These are phyloP conservation scores for Actinernus sp. DNA, from an alignment of 92 coral and sea anemone species.

Conservation along the genomic window DNA sequence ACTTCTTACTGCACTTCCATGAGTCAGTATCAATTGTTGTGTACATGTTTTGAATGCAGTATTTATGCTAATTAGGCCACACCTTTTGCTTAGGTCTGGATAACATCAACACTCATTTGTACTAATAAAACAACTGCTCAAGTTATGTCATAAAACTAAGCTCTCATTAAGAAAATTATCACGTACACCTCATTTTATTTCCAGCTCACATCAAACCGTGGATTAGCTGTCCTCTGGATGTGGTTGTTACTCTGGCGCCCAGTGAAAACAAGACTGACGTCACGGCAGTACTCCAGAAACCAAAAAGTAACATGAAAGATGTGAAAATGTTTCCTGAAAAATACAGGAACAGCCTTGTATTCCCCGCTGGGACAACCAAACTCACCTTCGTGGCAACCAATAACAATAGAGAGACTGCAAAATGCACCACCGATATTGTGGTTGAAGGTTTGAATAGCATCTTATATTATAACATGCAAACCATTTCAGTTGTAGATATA, in stretches of 20 bases:
- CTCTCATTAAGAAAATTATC: too few species aligned
- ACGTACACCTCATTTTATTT: background rate
- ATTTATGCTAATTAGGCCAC: too few species aligned
- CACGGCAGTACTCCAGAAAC: slow-evolving; percentile 38
- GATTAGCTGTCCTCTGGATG: slow-evolving; percentile 53
- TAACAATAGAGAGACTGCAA: slow-evolving; percentile 46
- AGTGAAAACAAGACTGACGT: slow-evolving; percentile 42
- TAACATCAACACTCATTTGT: too few species aligned
- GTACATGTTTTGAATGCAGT: too few species aligned
- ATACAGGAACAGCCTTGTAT: slow-evolving; percentile 42
- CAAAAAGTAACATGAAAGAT: slow-evolving; percentile 54
- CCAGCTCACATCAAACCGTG: slow-evolving; percentile 67
- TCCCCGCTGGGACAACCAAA: slow-evolving; percentile 55
- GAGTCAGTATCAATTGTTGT: too few species aligned
- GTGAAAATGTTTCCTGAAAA: slow-evolving; percentile 60
- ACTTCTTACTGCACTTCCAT: too few species aligned
- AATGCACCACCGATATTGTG: slow-evolving; percentile 38
- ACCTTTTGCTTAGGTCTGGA: too few species aligned
- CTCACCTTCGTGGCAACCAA: slow-evolving; percentile 71
- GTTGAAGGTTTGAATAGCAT: slow-evolving; percentile 63
- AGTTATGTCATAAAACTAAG: too few species aligned
- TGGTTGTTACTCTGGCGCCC: slow-evolving; percentile 28
- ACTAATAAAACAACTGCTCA: too few species aligned
- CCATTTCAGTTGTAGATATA: too few species aligned
- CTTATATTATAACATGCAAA: too few species aligned